Evolutionary conservation across 1,140 invertebrate genomes (phyloP).

Genomic region (Proctacanthus coquilletti): DNA sequence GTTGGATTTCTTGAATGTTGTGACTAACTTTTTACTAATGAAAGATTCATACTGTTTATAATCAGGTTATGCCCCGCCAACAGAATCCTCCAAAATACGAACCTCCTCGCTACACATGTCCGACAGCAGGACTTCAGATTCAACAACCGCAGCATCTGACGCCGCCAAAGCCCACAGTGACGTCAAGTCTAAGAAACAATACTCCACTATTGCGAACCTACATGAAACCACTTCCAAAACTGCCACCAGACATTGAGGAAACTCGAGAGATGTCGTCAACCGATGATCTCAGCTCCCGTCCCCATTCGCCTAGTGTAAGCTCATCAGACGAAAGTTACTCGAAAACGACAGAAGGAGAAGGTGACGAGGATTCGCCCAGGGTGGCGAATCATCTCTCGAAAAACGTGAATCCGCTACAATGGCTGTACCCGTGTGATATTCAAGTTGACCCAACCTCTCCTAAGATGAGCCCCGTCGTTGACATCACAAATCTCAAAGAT

Average conservation of each 20-base stretch:
- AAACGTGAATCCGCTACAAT: constrained; percentile 32
- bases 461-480: constrained; percentile 9
- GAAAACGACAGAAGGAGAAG: constrained; percentile 42
- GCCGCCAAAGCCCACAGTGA: constrained; percentile 14
- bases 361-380: constrained; percentile 27
- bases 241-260: constrained; percentile 29
- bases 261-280: constrained; percentile 44
- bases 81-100: constrained; percentile 28
- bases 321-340: constrained; percentile 69
- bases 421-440: constrained; percentile 44
- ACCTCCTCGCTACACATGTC: constrained; percentile 34
- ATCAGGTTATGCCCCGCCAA: constrained; percentile 27
- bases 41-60: too few relatives aligned
- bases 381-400: constrained; percentile 10
- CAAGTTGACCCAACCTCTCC: constrained; percentile 32
- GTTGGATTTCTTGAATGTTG: too few relatives aligned
- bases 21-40: background rate
- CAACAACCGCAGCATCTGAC: constrained; percentile 30
- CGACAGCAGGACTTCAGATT: constrained; percentile 32
- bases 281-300: constrained; percentile 61
- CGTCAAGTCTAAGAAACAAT: constrained; percentile 13
- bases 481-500: constrained; percentile 22
- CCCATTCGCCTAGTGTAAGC: constrained; percentile 59
- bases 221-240: constrained; percentile 40
- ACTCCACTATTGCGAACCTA: constrained; percentile 30